Percentiles rank a stretch among this genome's conserved stretches.
These are phyloP conservation scores for Thalpophila matura DNA, from an alignment of 2,888 invertebrate species.

Conservation along the genomic window DNA sequence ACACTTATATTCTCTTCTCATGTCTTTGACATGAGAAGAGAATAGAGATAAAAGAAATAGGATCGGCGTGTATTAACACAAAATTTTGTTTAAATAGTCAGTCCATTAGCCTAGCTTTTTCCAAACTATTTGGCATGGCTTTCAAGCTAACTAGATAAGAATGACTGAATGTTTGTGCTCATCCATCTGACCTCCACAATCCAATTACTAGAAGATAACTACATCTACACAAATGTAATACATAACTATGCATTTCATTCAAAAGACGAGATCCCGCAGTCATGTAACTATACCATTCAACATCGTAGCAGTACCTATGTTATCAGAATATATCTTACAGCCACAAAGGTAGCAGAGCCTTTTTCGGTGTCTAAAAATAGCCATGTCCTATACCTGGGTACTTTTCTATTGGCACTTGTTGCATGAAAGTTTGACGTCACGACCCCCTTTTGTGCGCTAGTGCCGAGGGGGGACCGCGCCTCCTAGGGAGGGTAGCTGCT, in stretches of 20 bases:
- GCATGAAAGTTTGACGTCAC: conserved; percentile 87
- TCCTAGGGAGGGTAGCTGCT: conserved; percentile 77
- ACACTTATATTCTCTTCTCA: too few species aligned
- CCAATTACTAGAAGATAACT: conserved; percentile 4
- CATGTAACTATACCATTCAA: conserved; percentile 18
- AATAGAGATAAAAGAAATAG: too few species aligned
- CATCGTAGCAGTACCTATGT: conserved; percentile 23
- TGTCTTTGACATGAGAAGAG: too few species aligned
- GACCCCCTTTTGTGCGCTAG: conserved; percentile 71
- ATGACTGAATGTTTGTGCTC: background rate
- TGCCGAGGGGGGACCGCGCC: conserved; percentile 76
- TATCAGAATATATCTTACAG: conserved; percentile 42
- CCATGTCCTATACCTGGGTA: conserved; percentile 74
- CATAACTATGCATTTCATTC: conserved; percentile 10
- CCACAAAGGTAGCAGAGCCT: conserved; percentile 57
- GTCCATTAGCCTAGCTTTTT: background rate
- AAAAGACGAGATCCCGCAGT: conserved; percentile 7
- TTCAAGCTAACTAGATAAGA: conserved; percentile 18
- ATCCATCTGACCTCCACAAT: background rate
- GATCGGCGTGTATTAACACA: too few species aligned
- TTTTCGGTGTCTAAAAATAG: conserved; percentile 85
- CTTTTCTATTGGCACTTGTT: conserved; percentile 85
- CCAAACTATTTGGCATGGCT: conserved; percentile 23
- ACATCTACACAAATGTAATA: background rate
- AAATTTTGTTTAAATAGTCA: too few species aligned